Evolutionary conservation across 2,888 invertebrate species (phyloP), one percentile per base, ranked within the genome.

Genomic region (Drosophila anomalata): DNA sequence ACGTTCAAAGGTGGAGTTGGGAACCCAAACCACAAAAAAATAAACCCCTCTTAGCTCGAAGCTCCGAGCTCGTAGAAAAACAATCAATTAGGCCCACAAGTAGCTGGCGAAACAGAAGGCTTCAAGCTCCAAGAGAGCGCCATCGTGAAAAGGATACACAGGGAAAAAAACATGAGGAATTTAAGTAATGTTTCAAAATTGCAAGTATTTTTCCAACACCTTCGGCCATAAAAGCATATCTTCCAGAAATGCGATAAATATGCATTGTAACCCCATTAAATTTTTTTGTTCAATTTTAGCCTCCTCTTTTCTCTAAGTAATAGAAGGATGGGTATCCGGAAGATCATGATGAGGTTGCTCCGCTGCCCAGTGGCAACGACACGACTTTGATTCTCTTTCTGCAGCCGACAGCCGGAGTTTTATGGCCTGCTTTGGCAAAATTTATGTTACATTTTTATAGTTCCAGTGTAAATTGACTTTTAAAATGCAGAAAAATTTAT

Each of bases 391-490:
- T 71, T 75, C 79, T 77, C 76, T 62, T 61, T 50, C 77, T 29
- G 47, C 50, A 14, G 58, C 59, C 33, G 70, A 48, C 56, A 50
- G 59, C 47, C 26, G 65, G 74, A 80, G 78, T 90, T 83, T 88
- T 88, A 86, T 86, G 75, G 80, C 81, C 81, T 84, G 84, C 78
- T 88, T 87, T 78, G 78, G 72, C 76, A 78, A 76, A 89, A 90
- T 90, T 90, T 90, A 90, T 90, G 88, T 82, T 85, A 87, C 87
- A 87, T 86, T 90, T 90, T 90, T 90, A 89, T 90, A 88, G 90
- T 89, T 90, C 61, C 90, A 89, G 90, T 90, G 90, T 90, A 90
- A 90, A 90, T 90, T 90, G 89, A 89, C 90, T 90, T 90, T 90
- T 88, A 90, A 90, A 90, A 89, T 90, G 90, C 88, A 89, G 88